These are phyloP conservation scores for Nannobrachium achirus DNA, from an alignment of 2,113 vertebrate genomes.

Conservation along the genomic window DNA sequence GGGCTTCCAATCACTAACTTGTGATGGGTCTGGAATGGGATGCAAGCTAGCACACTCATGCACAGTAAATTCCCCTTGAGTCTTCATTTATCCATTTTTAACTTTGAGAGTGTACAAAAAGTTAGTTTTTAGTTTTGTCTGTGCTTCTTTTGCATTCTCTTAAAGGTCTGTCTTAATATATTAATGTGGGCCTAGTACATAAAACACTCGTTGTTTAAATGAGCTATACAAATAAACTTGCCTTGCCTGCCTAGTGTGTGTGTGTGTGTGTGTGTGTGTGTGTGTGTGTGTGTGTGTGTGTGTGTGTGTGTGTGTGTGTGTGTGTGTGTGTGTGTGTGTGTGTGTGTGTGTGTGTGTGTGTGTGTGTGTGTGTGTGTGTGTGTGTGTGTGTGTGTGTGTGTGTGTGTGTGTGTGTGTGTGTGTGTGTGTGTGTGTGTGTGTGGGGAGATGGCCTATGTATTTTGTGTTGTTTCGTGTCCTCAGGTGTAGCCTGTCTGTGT, in stretches of 20 bases:
- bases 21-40: background rate
- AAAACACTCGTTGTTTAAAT: too few relatives aligned
- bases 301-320: background rate
- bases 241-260: background rate
- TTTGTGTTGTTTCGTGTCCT: too few relatives aligned
- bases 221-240: too few relatives aligned
- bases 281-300: background rate
- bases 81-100: too few relatives aligned
- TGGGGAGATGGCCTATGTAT: background rate
- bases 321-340: background rate
- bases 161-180: too few relatives aligned
- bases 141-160: too few relatives aligned
- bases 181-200: too few relatives aligned
- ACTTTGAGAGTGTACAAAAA: too few relatives aligned
- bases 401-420: background rate
- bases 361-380: constrained; percentile 4
- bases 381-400: constrained; percentile 1
- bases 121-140: too few relatives aligned
- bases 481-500: too few relatives aligned
- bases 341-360: background rate
- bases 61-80: background rate
- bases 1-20: background rate
- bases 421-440: background rate
- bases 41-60: background rate
- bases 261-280: constrained; percentile 4